These are phyloP conservation scores for Lanius collurio DNA, from an alignment of 2,113 vertebrate genomes.

Conservation along the genomic window DNA sequence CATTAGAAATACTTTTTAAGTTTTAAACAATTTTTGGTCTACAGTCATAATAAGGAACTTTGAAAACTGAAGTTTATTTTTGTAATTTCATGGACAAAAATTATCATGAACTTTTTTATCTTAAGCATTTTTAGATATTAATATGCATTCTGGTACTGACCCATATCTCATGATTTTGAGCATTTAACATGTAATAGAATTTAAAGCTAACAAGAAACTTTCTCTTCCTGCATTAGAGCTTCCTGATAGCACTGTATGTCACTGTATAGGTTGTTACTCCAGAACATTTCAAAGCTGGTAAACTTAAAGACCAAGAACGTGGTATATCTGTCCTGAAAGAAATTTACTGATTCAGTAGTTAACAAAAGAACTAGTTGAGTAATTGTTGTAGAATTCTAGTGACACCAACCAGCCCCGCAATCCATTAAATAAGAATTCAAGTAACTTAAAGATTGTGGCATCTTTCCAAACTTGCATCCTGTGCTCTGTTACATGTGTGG, in stretches of 20 bases:
- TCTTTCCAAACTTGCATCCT: background rate
- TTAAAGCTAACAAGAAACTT: background rate
- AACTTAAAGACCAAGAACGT: background rate
- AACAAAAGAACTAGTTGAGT: background rate
- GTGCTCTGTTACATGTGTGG: background rate
- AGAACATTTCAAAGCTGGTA: background rate
- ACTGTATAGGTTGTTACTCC: background rate
- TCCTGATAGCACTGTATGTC: background rate
- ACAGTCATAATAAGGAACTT: background rate
- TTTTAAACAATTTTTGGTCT: background rate
- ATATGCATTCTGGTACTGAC: background rate
- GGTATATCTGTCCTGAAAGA: background rate
- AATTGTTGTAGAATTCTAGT: background rate
- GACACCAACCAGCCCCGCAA: background rate
- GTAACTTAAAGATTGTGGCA: background rate
- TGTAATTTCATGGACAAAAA: background rate
- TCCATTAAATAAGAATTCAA: background rate
- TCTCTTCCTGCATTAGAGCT: background rate
- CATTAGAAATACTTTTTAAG: background rate
- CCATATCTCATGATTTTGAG: background rate
- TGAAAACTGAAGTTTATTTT: background rate
- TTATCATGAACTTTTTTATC: background rate
- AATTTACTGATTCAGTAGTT: background rate
- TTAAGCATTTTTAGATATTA: background rate
- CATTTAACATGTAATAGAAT: background rate